A percentile compares a stretch with the other conserved stretches of the same genome.
These are phyloP conservation scores for Neodiprion pinetum DNA, from an alignment of 1,140 invertebrate species.

Conservation along the genomic window DNA sequence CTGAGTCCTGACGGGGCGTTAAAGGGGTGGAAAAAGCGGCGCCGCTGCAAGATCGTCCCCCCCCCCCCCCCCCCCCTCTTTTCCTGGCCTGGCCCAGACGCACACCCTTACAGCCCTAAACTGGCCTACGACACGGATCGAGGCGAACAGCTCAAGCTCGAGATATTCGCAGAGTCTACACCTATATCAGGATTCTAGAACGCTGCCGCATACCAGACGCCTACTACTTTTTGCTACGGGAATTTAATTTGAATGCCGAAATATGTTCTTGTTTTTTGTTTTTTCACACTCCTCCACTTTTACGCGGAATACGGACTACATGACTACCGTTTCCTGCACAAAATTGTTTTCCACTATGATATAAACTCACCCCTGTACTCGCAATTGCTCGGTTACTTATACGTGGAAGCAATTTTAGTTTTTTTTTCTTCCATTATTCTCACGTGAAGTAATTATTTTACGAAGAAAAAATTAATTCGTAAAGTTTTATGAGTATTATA, in stretches of 20 bases:
- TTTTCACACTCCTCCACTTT: neutral
- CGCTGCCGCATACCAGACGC: slow-evolving; percentile 1
- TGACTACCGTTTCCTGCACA: too few relatives aligned
- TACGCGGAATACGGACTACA: neutral
- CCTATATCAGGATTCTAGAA: neutral
- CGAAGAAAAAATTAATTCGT: too few relatives aligned
- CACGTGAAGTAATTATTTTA: too few relatives aligned
- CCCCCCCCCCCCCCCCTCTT: neutral
- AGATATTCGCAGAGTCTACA: neutral
- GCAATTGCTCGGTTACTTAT: too few relatives aligned
- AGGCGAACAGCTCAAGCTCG: too few relatives aligned
- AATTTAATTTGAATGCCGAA: slow-evolving; percentile 12
- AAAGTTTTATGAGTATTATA: too few relatives aligned
- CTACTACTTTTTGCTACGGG: neutral
- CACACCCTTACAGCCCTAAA: too few relatives aligned
- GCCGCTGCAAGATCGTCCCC: neutral
- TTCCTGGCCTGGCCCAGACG: neutral
- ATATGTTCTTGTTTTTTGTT: neutral
- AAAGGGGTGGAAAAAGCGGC: neutral
- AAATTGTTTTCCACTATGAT: too few relatives aligned
- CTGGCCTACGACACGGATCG: too few relatives aligned
- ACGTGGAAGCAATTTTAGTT: too few relatives aligned
- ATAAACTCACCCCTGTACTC: too few relatives aligned
- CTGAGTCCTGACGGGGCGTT: neutral
- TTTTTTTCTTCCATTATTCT: too few relatives aligned